A percentile compares a stretch with the other conserved stretches of the same genome.
phyloP scores from a whole-genome alignment of 2,797 vertebrate species.

The Sphaeramia orbicularis region DNA sequence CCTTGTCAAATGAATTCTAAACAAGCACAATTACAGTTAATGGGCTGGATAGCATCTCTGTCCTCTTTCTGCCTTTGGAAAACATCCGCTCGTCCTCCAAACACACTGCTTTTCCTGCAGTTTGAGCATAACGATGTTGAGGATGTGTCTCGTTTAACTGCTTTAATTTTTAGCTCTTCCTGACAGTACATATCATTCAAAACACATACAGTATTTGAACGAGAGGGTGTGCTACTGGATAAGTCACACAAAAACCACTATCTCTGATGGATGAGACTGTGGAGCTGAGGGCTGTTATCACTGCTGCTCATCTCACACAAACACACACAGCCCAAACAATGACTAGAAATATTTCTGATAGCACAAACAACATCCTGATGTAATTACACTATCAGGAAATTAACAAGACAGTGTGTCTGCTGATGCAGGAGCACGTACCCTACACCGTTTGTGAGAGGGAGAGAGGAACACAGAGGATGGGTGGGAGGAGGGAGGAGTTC shows the following conservation, averaged over 20 bases:
- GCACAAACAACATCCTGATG: slow-evolving; percentile 80
- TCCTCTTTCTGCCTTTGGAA: slow-evolving; percentile 51
- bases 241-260: slow-evolving; percentile 45
- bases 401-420: slow-evolving; percentile 76
- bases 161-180: slow-evolving; percentile 16
- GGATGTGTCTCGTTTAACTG: slow-evolving; percentile 16
- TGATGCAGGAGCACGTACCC: slow-evolving; percentile 43
- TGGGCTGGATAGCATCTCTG: slow-evolving; percentile 70
- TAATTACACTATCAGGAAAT: slow-evolving; percentile 82
- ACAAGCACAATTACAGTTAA: slow-evolving; percentile 76
- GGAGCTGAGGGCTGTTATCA: slow-evolving; percentile 70
- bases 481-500: slow-evolving; percentile 23
- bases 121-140: slow-evolving; percentile 10
- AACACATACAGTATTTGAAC: slow-evolving; percentile 11
- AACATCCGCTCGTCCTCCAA: slow-evolving; percentile 61
- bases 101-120: slow-evolving; percentile 34
- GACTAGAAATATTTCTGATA: slow-evolving; percentile 70
- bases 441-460: slow-evolving; percentile 26
- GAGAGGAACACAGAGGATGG: slow-evolving; percentile 26
- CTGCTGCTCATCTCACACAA: slow-evolving; percentile 74
- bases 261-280: slow-evolving; percentile 70
- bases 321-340: slow-evolving; percentile 79
- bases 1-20: slow-evolving; percentile 56
- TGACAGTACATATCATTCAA: slow-evolving; percentile 15
- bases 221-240: slow-evolving; percentile 39